phyloP scores from a whole-genome alignment of 2,888 invertebrate genomes.

The Protodeltote pygarga region DNA sequence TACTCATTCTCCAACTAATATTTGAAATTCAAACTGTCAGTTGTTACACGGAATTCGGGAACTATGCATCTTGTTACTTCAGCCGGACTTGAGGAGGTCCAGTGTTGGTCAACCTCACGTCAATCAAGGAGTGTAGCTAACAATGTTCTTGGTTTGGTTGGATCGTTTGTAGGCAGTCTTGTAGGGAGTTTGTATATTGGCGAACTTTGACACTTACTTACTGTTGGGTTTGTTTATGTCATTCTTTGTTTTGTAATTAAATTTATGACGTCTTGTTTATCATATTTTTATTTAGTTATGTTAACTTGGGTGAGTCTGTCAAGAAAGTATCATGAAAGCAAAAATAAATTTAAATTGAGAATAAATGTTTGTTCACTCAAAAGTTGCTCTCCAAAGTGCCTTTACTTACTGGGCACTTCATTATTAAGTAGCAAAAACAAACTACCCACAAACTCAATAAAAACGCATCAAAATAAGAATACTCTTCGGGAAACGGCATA shows the following conservation, averaged over 20 bases:
- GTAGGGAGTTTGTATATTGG: constrained; percentile 35
- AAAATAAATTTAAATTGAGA: constrained; percentile 6
- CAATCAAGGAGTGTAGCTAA: constrained; percentile 75
- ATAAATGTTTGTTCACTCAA: background rate
- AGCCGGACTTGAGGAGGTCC: constrained; percentile 58
- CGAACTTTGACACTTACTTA: constrained; percentile 45
- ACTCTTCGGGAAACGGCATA: constrained; percentile 70
- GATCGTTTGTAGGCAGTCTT: constrained; percentile 38
- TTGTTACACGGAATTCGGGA: constrained; percentile 55
- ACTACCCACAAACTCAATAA: constrained; percentile 67
- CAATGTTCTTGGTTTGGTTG: constrained; percentile 54
- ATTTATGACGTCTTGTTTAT: constrained; percentile 17
- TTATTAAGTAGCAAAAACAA: constrained; percentile 39
- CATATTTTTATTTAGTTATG: too few relatives aligned
- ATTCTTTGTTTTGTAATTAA: constrained; percentile 27
- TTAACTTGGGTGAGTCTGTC: too few relatives aligned
- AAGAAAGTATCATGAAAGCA: background rate
- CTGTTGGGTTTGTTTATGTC: constrained; percentile 28
- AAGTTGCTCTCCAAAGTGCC: background rate
- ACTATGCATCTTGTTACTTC: constrained; percentile 67
- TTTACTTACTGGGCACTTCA: constrained; percentile 17
- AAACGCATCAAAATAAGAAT: constrained; percentile 73
- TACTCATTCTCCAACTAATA: constrained; percentile 70
- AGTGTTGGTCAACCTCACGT: constrained; percentile 76
- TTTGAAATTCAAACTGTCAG: constrained; percentile 67